phyloP scores from a whole-genome alignment of 1,140 invertebrate species.

The Brachystomella parvula region DNA sequence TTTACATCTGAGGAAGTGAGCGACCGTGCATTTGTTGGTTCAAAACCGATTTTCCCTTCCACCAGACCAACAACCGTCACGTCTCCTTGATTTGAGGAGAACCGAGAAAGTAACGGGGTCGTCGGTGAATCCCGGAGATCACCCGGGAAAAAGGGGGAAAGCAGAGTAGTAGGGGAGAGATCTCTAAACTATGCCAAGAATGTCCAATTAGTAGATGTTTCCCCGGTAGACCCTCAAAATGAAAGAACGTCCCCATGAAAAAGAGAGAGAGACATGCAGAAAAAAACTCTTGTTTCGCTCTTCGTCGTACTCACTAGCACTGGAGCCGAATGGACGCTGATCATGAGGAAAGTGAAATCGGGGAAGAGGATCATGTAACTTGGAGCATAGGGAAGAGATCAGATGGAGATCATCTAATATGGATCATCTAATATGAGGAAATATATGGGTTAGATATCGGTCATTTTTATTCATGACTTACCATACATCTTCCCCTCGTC shows the following conservation, averaged over 20 bases:
- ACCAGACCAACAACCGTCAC: neutral
- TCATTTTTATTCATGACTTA: too few relatives aligned
- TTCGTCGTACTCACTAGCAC: neutral
- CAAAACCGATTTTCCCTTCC: neutral
- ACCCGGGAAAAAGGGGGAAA: slow-evolving; percentile 31
- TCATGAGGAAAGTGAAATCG: neutral
- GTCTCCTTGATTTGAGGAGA: slow-evolving; percentile 7
- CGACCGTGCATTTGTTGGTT: neutral
- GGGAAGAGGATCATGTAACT: neutral
- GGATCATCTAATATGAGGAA: too few relatives aligned
- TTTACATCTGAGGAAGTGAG: neutral
- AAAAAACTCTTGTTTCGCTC: neutral
- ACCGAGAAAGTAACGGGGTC: neutral
- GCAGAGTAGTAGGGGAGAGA: slow-evolving; percentile 31
- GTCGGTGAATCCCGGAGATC: slow-evolving; percentile 23
- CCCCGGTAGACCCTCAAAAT: neutral
- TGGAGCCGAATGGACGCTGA: neutral
- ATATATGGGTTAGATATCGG: too few relatives aligned
- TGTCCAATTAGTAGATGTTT: slow-evolving; percentile 39
- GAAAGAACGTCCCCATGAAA: slow-evolving; percentile 15
- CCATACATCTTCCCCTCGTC: slow-evolving; percentile 99
- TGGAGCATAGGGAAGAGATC: neutral
- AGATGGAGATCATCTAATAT: too few relatives aligned
- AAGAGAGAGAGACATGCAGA: slow-evolving; percentile 25
- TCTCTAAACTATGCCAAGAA: slow-evolving; percentile 38